A percentile compares a stretch with the other conserved stretches of the same genome.
Evolutionary conservation across 2,888 invertebrate genomes (phyloP).

Genomic region (Parapristionchus giblindavisi): DNA sequence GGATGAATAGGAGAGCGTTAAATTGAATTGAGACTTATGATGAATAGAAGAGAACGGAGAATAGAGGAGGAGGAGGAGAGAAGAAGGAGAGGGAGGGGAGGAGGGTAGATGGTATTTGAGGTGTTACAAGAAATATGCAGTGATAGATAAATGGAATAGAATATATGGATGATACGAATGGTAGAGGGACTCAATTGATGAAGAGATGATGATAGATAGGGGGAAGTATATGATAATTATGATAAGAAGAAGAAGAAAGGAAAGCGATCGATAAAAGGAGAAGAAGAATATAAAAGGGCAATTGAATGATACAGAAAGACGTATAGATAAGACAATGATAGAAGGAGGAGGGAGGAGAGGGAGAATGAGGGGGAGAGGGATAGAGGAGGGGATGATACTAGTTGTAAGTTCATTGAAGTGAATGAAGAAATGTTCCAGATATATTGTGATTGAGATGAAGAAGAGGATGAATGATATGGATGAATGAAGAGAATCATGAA

Average conservation of each 20-base stretch:
- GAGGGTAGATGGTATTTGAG: background rate
- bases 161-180: background rate
- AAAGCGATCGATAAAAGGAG: background rate
- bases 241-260: too few species aligned
- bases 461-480: background rate
- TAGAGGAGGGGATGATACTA: too few species aligned
- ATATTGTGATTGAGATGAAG: too few species aligned
- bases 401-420: too few species aligned
- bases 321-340: background rate
- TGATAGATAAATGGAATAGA: background rate
- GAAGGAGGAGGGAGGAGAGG: background rate
- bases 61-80: slow-evolving; percentile 2
- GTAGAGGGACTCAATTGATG: background rate
- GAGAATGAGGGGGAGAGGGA: background rate
- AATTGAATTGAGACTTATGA: background rate
- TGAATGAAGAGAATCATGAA: background rate
- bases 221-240: background rate
- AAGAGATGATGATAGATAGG: background rate
- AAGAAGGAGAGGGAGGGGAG: slow-evolving; percentile 3
- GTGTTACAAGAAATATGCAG: background rate
- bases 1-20: background rate
- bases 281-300: too few species aligned
- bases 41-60: background rate
- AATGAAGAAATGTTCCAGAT: too few species aligned
- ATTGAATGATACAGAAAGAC: background rate